Evolutionary conservation across 1,140 invertebrate genomes (phyloP).

Genomic region (Pseudomyrmex sp.): DNA sequence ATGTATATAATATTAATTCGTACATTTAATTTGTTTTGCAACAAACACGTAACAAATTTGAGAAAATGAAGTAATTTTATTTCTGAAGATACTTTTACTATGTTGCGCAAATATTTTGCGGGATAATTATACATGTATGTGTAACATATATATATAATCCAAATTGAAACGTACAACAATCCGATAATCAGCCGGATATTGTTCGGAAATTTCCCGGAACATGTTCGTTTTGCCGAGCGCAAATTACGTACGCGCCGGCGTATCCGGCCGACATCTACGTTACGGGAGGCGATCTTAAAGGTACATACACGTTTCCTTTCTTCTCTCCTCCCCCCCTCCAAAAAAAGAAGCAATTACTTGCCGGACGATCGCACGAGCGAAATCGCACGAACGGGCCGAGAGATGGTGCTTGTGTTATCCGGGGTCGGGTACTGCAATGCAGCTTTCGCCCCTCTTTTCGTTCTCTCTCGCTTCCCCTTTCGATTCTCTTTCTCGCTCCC

Average conservation of each 20-base stretch:
- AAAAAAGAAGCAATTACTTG: conserved; percentile 66
- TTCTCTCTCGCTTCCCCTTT: conserved; percentile 49
- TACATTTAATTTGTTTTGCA: too few relatives aligned
- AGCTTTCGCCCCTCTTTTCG: conserved; percentile 67
- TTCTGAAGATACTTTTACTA: too few relatives aligned
- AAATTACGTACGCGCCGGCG: conserved; percentile 8
- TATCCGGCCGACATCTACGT: background rate
- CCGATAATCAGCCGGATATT: conserved; percentile 35
- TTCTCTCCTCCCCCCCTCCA: background rate
- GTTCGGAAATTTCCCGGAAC: conserved; percentile 29
- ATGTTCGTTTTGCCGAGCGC: conserved; percentile 8
- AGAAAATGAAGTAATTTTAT: too few relatives aligned
- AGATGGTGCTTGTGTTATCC: conserved; percentile 70
- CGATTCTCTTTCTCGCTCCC: conserved; percentile 29
- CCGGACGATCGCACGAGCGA: conserved; percentile 48
- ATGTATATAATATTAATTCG: too few relatives aligned
- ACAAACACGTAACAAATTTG: too few relatives aligned
- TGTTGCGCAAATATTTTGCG: too few relatives aligned
- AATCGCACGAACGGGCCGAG: conserved; percentile 60
- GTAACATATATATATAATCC: background rate
- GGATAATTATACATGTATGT: background rate
- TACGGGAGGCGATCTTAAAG: background rate
- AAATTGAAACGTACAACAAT: conserved; percentile 5
- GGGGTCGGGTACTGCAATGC: conserved; percentile 73
- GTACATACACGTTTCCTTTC: conserved; percentile 8